Percentiles rank a stretch among this genome's conserved stretches.
Evolutionary conservation across 2,888 invertebrate genomes (phyloP).

Genomic region (Eulithis testata): DNA sequence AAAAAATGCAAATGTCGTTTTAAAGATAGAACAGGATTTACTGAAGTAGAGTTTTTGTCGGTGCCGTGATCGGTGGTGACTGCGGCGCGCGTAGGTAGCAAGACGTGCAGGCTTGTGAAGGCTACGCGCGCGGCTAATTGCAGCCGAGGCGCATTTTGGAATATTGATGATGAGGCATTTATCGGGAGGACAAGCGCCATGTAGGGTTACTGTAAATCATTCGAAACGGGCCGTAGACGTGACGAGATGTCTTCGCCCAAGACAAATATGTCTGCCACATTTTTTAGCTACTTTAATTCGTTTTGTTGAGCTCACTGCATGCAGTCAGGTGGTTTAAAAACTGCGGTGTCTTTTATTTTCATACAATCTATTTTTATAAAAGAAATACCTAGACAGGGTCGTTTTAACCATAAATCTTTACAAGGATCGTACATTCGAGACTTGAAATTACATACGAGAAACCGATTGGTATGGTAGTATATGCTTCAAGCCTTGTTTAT

Average conservation of each 20-base stretch:
- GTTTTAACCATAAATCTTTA: conserved; percentile 36
- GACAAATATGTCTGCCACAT: conserved; percentile 77
- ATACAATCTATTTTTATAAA: conserved; percentile 36
- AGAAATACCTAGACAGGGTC: conserved; percentile 13
- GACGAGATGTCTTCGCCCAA: conserved; percentile 79
- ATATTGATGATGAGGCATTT: conserved; percentile 84
- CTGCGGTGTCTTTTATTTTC: conserved; percentile 50
- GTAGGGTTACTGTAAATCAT: conserved; percentile 82
- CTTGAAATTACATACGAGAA: conserved; percentile 31
- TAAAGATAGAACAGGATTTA: conserved; percentile 79
- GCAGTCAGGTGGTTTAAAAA: conserved; percentile 57
- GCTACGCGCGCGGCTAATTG: conserved; percentile 80
- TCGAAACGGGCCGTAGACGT: conserved; percentile 76
- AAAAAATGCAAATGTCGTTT: conserved; percentile 69
- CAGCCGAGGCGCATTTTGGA: conserved; percentile 82
- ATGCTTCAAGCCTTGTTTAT: conserved; percentile 26
- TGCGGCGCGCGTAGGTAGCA: conserved; percentile 36
- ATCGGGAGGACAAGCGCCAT: conserved; percentile 81
- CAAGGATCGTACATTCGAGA: conserved; percentile 29
- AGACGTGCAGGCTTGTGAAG: conserved; percentile 79
- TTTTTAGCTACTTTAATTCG: conserved; percentile 75
- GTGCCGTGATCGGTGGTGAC: conserved; percentile 57
- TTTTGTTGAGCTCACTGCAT: conserved; percentile 66
- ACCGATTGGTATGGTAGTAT: conserved; percentile 31
- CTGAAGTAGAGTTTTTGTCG: conserved; percentile 67